Percentiles rank a stretch among this genome's conserved stretches.
These are phyloP conservation scores for Parnassius orleans DNA, from an alignment of 2,888 invertebrate species.

Conservation along the genomic window DNA sequence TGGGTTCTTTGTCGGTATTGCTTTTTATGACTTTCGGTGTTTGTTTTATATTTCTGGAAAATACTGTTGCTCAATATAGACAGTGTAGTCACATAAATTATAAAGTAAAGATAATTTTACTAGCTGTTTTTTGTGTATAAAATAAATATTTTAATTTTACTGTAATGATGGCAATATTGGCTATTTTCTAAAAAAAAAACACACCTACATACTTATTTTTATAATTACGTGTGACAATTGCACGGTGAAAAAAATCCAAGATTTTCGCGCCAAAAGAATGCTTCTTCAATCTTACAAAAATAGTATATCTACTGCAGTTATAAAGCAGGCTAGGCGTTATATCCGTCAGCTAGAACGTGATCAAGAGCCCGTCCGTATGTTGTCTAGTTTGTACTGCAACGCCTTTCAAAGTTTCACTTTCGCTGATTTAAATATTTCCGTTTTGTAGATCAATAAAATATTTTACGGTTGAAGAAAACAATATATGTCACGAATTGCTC, in stretches of 20 bases:
- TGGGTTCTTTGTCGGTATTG: conserved; percentile 27
- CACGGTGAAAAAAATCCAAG: neutral
- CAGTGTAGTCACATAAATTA: too few species aligned
- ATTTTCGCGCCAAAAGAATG: conserved; percentile 3
- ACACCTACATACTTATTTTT: too few species aligned
- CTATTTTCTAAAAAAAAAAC: too few species aligned
- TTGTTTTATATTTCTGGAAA: conserved; percentile 27
- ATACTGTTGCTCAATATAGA: neutral
- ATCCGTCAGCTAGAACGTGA: conserved; percentile 23
- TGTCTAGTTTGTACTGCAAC: conserved; percentile 10
- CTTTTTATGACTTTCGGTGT: conserved; percentile 28
- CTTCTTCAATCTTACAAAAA: neutral
- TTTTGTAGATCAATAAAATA: neutral
- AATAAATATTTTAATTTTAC: too few species aligned
- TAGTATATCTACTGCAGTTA: neutral
- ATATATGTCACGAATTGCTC: too few species aligned
- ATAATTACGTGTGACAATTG: too few species aligned
- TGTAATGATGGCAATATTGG: too few species aligned
- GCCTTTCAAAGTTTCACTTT: conserved; percentile 17
- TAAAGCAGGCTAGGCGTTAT: conserved; percentile 7
- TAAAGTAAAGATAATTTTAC: too few species aligned
- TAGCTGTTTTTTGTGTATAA: too few species aligned
- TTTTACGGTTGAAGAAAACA: neutral
- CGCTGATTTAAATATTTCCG: conserved; percentile 4
- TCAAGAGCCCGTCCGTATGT: conserved; percentile 17